phyloP scores from a whole-genome alignment of 2,888 invertebrate genomes.

The Agrochola lychnidis region DNA sequence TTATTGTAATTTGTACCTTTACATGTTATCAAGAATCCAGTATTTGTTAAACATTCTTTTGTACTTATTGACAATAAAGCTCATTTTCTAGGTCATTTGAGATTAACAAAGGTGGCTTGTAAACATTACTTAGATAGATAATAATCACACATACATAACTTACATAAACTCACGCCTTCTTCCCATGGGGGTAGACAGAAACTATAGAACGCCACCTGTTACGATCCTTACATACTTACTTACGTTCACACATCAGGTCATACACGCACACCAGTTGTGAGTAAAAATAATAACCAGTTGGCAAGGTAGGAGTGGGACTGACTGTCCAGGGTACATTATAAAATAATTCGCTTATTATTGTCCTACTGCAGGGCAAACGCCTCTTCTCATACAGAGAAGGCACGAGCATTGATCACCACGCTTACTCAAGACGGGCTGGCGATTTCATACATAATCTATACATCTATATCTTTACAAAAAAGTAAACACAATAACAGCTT shows the following conservation, averaged over 20 bases:
- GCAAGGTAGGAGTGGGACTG: no score
- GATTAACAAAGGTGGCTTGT: conserved; percentile 29
- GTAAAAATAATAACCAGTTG: no score
- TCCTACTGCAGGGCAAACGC: no score
- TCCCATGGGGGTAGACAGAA: not conserved
- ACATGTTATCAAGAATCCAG: conserved; percentile 34
- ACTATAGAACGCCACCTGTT: not conserved
- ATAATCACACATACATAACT: not conserved
- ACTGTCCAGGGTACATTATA: no score
- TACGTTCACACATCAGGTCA: not conserved
- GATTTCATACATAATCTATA: no score
- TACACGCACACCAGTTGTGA: not conserved
- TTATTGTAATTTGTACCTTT: conserved; percentile 37
- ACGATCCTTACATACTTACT: not conserved
- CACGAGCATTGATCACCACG: no score
- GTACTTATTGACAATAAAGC: conserved; percentile 18
- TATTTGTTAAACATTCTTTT: conserved; percentile 30
- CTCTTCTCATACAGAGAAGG: no score
- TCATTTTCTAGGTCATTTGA: conserved; percentile 53
- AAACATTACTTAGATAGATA: conserved; percentile 7
- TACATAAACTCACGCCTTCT: not conserved
- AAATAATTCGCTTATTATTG: no score
- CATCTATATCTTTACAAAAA: no score
- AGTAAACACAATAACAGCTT: no score
- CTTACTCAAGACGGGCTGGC: no score